These are phyloP conservation scores for Pegoplata infirma DNA, from an alignment of 2,888 invertebrate genomes.

Conservation along the genomic window DNA sequence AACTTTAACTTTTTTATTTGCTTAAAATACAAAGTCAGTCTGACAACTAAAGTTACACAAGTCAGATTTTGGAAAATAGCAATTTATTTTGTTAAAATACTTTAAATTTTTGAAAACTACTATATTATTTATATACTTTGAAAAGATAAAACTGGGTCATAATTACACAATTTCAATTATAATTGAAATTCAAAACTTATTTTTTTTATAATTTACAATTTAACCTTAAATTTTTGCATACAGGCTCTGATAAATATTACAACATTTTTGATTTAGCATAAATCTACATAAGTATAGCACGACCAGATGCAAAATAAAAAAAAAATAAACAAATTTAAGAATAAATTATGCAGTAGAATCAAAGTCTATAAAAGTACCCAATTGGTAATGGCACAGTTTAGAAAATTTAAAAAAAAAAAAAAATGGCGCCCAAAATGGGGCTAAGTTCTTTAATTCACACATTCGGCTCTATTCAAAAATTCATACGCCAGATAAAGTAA, in stretches of 20 bases:
- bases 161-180: background rate
- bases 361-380: background rate
- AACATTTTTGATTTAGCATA: background rate
- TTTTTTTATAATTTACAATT: conserved; percentile 1
- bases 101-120: background rate
- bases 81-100: background rate
- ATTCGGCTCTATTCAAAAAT: too few relatives aligned
- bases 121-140: background rate
- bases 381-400: too few relatives aligned
- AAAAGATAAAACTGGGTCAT: conserved; percentile 4
- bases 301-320: background rate
- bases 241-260: background rate
- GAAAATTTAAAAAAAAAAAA: too few relatives aligned
- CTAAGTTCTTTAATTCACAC: too few relatives aligned
- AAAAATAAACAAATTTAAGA: background rate
- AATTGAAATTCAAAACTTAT: background rate
- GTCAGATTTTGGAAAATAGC: background rate
- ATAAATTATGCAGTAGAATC: background rate
- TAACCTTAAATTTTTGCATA: conserved; percentile 3
- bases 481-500: too few relatives aligned
- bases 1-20: background rate
- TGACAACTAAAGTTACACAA: background rate
- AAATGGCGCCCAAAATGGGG: too few relatives aligned
- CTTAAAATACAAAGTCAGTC: background rate
- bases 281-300: background rate